Percentiles rank a stretch among this genome's conserved stretches.
Conservation (phyloP, 1,140 invertebrate genomes). For the Bilobella aurantiaca region DNA sequence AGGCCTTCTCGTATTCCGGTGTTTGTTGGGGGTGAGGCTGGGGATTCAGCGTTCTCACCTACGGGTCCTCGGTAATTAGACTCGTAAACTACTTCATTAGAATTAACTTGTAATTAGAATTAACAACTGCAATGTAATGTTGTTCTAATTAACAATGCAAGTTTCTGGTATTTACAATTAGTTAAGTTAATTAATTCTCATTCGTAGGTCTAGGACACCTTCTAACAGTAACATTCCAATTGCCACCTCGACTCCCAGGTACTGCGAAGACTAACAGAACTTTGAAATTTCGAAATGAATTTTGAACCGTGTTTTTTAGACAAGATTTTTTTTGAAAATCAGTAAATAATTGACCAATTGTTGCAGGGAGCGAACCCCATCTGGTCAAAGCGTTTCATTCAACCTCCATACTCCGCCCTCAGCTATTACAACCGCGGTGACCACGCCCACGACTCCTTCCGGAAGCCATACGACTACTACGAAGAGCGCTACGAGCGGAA, state of each 20-base stretch:
- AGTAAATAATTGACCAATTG: neutral
- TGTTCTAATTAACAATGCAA: too few species aligned
- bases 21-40: conserved; percentile 29
- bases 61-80: conserved; percentile 26
- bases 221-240: conserved; percentile 33
- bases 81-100: neutral
- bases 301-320: neutral
- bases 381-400: conserved; percentile 18
- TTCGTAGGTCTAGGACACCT: conserved; percentile 35
- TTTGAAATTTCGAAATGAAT: neutral
- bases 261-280: neutral
- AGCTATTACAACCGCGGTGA: neutral
- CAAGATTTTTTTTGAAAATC: neutral
- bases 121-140: too few species aligned
- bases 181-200: neutral
- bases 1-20: conserved; percentile 32
- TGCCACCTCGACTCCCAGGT: conserved; percentile 14
- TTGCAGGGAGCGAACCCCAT: conserved; percentile 19
- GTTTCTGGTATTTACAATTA: too few species aligned
- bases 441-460: too few species aligned
- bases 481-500: too few species aligned
- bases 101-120: neutral
- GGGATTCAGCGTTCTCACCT: conserved; percentile 17
- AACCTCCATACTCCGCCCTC: neutral
- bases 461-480: too few species aligned